phyloP scores from a whole-genome alignment of 1,140 invertebrate species.

The Drosophila chauvacae region DNA sequence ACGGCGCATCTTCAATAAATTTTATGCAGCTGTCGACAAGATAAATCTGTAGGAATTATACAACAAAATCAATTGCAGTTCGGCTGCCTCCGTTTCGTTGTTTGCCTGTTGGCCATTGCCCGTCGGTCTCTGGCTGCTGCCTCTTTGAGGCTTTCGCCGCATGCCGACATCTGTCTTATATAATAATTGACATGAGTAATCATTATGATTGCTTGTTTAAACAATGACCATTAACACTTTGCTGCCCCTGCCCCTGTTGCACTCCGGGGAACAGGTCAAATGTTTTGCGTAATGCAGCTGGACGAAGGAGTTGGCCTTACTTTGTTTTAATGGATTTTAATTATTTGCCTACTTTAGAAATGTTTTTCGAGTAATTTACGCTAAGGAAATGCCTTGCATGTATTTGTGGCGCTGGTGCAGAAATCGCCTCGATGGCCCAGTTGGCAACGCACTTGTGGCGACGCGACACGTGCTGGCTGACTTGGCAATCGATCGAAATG shows the following conservation, averaged over 20 bases:
- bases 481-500: constrained; percentile 13
- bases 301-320: neutral
- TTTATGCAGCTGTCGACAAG: constrained; percentile 71
- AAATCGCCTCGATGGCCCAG: constrained; percentile 7
- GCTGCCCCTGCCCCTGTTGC: constrained; percentile 13
- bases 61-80: constrained; percentile 75
- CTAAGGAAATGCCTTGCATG: neutral
- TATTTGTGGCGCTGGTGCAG: neutral
- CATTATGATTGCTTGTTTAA: constrained; percentile 47
- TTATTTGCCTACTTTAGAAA: neutral
- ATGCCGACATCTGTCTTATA: constrained; percentile 66
- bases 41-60: constrained; percentile 75
- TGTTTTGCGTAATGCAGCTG: constrained; percentile 33
- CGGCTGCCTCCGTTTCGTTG: constrained; percentile 46
- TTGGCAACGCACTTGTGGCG: constrained; percentile 39
- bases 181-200: constrained; percentile 77
- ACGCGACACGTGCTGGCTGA: constrained; percentile 35
- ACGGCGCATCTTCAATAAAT: constrained; percentile 74
- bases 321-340: neutral
- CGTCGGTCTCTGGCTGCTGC: constrained; percentile 8
- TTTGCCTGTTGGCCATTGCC: constrained; percentile 8
- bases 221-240: constrained; percentile 63
- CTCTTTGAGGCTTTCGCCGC: constrained; percentile 63
- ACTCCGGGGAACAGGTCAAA: constrained; percentile 16
- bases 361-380: neutral